Conservation (phyloP, 2,888 invertebrate species). For the Drosophila tripunctata region DNA sequence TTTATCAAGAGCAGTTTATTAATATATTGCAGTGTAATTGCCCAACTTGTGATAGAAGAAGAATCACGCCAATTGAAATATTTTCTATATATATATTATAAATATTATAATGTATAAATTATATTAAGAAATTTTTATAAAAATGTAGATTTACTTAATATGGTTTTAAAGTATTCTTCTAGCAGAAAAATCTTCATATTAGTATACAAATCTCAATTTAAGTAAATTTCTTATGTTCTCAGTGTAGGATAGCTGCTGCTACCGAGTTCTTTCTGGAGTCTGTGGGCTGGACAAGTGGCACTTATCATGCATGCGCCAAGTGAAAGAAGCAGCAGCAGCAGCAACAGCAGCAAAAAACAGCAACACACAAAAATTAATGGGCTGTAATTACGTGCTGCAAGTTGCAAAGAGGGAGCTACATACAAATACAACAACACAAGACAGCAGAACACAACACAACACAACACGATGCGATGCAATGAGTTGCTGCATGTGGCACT, state of each 20-base stretch:
- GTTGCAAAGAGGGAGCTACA: conserved; percentile 15
- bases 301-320: conserved; percentile 72
- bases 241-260: not conserved
- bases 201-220: no score
- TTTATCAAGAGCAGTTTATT: no score
- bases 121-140: no score
- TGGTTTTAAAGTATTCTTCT: no score
- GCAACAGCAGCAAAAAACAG: conserved; percentile 13
- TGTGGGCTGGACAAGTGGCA: conserved; percentile 66
- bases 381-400: conserved; percentile 69
- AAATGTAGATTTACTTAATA: no score
- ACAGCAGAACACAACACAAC: not conserved
- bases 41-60: no score
- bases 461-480: not conserved
- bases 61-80: no score
- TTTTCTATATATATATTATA: no score
- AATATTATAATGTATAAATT: no score
- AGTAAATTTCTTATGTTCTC: not conserved
- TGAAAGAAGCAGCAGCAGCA: conserved; percentile 46
- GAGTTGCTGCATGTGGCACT: not conserved
- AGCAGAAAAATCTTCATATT: no score
- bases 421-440: not conserved
- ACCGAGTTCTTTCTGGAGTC: conserved; percentile 31
- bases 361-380: conserved; percentile 62
- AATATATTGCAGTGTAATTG: no score